Evolutionary conservation across 1,140 invertebrate species (phyloP).

Genomic region (Caenorhabditis inopinata): DNA sequence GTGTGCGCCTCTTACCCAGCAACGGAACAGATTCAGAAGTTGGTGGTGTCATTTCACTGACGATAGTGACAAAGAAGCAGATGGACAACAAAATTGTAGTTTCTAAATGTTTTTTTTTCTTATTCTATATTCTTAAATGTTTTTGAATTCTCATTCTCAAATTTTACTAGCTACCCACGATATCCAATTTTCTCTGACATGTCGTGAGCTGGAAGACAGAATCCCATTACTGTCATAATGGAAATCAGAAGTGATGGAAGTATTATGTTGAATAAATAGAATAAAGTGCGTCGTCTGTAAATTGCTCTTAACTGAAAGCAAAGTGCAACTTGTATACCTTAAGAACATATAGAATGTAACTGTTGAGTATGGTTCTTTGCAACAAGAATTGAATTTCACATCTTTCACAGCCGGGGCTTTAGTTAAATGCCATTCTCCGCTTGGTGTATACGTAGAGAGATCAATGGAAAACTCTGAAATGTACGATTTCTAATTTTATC

Average conservation of each 20-base stretch:
- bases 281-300: conserved; percentile 82
- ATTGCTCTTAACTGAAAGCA: background rate
- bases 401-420: conserved; percentile 65
- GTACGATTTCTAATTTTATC: background rate
- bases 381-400: conserved; percentile 67
- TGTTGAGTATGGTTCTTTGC: conserved; percentile 81
- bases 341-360: conserved; percentile 95
- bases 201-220: conserved; percentile 82
- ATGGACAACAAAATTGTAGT: conserved; percentile 73
- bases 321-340: conserved; percentile 56
- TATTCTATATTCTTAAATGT: background rate
- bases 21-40: conserved; percentile 93
- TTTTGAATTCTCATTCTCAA: background rate
- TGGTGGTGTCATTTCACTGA: conserved; percentile 80
- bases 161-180: conserved; percentile 37
- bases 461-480: conserved; percentile 72
- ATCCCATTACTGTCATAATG: conserved; percentile 94
- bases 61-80: conserved; percentile 67
- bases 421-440: conserved; percentile 82
- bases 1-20: conserved; percentile 75
- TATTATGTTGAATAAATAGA: conserved; percentile 99
- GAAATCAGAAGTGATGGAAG: conserved; percentile 97
- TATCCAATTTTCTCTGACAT: conserved; percentile 57
- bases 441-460: conserved; percentile 89
- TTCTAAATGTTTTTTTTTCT: conserved; percentile 73